Evolutionary conservation across 2,888 invertebrate genomes (phyloP).

Genomic region (Pollenia labialis): DNA sequence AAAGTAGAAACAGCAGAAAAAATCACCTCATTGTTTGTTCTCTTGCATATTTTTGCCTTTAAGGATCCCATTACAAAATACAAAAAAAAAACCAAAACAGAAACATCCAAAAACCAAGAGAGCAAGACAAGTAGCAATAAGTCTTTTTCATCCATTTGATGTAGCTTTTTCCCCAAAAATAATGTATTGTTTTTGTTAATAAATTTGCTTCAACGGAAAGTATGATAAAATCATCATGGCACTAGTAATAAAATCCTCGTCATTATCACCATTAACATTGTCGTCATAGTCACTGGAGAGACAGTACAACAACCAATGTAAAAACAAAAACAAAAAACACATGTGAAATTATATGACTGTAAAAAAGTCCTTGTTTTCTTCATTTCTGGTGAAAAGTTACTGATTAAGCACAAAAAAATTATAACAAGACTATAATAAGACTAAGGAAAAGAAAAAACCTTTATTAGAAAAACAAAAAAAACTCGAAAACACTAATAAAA

Average conservation of each 20-base stretch:
- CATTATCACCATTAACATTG: conserved; percentile 26
- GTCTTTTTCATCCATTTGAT: background rate
- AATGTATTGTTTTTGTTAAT: conserved; percentile 37
- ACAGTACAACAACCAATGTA: background rate
- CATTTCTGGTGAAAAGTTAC: background rate
- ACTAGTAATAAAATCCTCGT: conserved; percentile 38
- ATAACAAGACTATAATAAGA: conserved; percentile 13
- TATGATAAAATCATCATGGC: conserved; percentile 41
- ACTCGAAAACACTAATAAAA: background rate
- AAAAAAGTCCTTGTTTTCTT: background rate
- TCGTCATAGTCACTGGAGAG: conserved; percentile 12
- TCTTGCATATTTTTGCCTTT: conserved; percentile 23
- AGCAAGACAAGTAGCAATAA: conserved; percentile 1
- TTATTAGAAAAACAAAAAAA: background rate
- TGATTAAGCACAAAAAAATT: conserved; percentile 38
- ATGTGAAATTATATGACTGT: conserved; percentile 14
- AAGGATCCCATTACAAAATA: conserved; percentile 53
- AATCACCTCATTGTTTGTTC: conserved; percentile 20
- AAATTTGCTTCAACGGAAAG: background rate
- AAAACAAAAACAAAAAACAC: background rate
- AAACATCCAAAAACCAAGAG: conserved; percentile 24
- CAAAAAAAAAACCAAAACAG: conserved; percentile 4
- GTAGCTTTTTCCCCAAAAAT: background rate
- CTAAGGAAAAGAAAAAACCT: background rate
- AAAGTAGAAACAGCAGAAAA: conserved; percentile 2